phyloP scores from a whole-genome alignment of 2,797 vertebrate genomes.

The Sebastes diploproa region DNA sequence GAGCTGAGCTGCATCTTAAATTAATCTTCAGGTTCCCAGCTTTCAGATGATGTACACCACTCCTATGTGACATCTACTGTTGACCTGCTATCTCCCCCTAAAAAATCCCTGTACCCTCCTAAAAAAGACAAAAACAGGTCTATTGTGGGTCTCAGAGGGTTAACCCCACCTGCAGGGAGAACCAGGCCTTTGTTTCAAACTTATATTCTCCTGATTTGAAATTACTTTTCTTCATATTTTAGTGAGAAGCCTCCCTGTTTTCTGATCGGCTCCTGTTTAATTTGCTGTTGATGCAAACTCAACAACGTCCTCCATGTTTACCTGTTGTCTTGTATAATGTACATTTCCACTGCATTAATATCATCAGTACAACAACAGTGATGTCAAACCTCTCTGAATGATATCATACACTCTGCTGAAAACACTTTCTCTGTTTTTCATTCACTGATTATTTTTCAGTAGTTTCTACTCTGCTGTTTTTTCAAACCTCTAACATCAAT shows the following conservation, averaged over 20 bases:
- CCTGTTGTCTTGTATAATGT: background rate
- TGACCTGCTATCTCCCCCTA: no score
- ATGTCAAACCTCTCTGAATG: background rate
- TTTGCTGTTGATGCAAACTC: background rate
- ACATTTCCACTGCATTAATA: background rate
- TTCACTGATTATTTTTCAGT: background rate
- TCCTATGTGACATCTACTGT: no score
- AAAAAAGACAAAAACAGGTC: background rate
- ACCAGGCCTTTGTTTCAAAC: background rate
- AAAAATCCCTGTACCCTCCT: background rate
- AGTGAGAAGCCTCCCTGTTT: background rate
- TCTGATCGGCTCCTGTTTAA: background rate
- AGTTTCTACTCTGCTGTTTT: background rate
- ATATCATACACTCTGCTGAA: background rate
- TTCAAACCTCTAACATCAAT: background rate
- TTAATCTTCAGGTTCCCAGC: no score
- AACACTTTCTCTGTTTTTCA: background rate
- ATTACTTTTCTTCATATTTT: background rate
- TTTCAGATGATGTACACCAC: no score
- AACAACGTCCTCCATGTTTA: background rate
- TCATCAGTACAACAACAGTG: background rate
- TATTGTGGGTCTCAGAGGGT: no score
- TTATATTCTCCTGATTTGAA: background rate
- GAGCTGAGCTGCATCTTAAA: no score
- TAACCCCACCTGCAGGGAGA: background rate